Base-by-base conservation (phyloP, 2,888 invertebrate species). In the Pristionchus maxplancki region DNA sequence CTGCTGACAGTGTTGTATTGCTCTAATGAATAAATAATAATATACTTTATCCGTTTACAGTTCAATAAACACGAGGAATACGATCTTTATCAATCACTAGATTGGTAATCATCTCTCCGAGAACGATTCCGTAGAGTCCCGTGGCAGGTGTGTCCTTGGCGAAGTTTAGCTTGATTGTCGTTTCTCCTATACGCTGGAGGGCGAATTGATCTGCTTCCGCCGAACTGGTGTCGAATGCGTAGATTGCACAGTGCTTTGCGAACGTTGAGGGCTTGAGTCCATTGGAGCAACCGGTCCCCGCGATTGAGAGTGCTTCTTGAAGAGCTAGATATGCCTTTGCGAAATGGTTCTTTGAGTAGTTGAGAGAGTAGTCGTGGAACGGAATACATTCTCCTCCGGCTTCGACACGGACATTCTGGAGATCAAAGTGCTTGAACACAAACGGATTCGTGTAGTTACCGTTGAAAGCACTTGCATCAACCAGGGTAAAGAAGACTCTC, bases 311-410 rank as follows among this genome's bases (percentile, higher is more conserved):
- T 11, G 78, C 40, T 40, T 78, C 40, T 40, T 40, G 37, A 24
- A 78, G 78, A 2, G 78, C 78, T 1, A 78, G 40, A 40, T 40
- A 78, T 20, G 78, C 78, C 40, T n/a, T 37, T 5, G 78, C 78
- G 78, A n/a, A 78, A 1, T n/a, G 78, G 1, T n/a, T n/a, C 20
- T 78, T 37, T 9, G 20, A 20, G 13, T 40, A 78, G 40, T 78
- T 40, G 17, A 78, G 44, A 1, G 40, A 40, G n/a, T 78, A 78
- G 4, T 78, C 78, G 24, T 78, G 37, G 40, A 78, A 78, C 24
- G 78, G 78, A 78, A 78, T 78, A 9, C 15, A 17, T 37, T 78
- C 78, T 17, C 78, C 78, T 78, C 78, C 78, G 3, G 78, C 78
- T n/a, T 78, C 78, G 20, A 78, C 20, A 3, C 78, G 20, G 0